Evolutionary conservation across 1,140 invertebrate species (phyloP), one percentile per base, ranked within the genome.

Genomic region (Tribolium madens): DNA sequence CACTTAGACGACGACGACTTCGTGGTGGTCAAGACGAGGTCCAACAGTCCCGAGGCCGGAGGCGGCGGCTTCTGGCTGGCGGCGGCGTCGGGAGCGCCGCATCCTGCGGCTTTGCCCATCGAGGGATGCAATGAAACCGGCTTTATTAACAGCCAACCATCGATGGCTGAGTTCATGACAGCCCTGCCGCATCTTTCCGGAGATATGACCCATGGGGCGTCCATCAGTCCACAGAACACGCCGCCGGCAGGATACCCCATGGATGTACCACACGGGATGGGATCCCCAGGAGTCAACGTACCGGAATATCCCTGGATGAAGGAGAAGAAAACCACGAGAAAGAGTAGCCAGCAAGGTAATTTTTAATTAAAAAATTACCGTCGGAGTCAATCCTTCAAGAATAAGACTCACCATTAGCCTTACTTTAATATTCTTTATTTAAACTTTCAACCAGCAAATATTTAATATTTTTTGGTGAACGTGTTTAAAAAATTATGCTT

Each of bases 221-320:
- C 85, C 81, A 83, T 91, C 83, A 84, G 88, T 84, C 89, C 87
- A 42, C 88, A 87, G 80, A 87, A 87, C 80, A 87, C 88, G 15
- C 88, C 88, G 12, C 88, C 91, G 75, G 82, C 87, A 81, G 81
- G 81, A 1, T 84, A 84, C 78, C 86, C 91, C 69, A 89, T 89
- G 86, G 92, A 91, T 83, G 91, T 90, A 60, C 91, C 91, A 0
- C 91, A 92, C 33, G 91, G 89, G 2, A 86, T 89, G 73, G 86
- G 89, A 21, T 88, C 90, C 69, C 89, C 89, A 0, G 91, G 91
- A 14, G 91, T 94, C 81, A 93, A 94, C 84, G 93, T 97, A 57
- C 95, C 95, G 14, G 96, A 97, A 83, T 98, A 97, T 86, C 95
- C 96, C 0, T 98, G 96, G 96, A 97, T 98, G 96, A 97, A 97